Base-by-base conservation (phyloP, 2,797 vertebrate species). In the Hippopotamyrus pictus region DNA sequence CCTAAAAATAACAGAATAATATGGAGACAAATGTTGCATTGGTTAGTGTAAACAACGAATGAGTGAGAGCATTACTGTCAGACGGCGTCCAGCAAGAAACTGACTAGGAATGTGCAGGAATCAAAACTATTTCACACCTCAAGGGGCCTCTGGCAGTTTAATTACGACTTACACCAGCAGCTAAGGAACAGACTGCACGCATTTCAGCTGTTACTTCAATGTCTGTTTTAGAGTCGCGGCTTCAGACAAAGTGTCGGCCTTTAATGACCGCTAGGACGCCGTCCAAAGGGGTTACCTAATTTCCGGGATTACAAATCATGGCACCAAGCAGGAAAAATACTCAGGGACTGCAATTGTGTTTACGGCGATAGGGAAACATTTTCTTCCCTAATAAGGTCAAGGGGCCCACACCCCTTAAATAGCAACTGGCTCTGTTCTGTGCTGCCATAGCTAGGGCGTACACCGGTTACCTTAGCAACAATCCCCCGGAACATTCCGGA, bases 391-490 rank as follows among this genome's bases (percentile, higher is more conserved):
- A 90, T 88, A 89, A 90, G 48, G 84, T 86, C 89, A 89, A 44
- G 86, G 37, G 46, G 54, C 88, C 37, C 69, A 88, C 88, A 85
- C 88, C 89, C 88, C 87, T 89, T 86, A 79, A 88, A 88, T 86
- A 41, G 83, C 48, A 87, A 25, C 69, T 46, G 73, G 89, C 62
- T 85, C 53, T 88, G 25, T 44, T 79, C 83, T 51, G 2, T 88
- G 62, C 51, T 73, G 44, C 22, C 84, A 46, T 19, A 17, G 86
- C 37, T 41, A 46, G 54, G 88, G 90, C 50, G 69, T 51, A 0
- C 8, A 83, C 50, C n/a, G 17, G 90, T 91, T 85, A 54, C 89
- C 82, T 44, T 88, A 88, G 83, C 88, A 88, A 89, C 88, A 76
- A 88, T 87, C 83, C 76, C 51, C 29, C 25, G 86, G 73, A 11